Base-by-base conservation (phyloP, 2,797 vertebrate species). In the Sciurus carolinensis region DNA sequence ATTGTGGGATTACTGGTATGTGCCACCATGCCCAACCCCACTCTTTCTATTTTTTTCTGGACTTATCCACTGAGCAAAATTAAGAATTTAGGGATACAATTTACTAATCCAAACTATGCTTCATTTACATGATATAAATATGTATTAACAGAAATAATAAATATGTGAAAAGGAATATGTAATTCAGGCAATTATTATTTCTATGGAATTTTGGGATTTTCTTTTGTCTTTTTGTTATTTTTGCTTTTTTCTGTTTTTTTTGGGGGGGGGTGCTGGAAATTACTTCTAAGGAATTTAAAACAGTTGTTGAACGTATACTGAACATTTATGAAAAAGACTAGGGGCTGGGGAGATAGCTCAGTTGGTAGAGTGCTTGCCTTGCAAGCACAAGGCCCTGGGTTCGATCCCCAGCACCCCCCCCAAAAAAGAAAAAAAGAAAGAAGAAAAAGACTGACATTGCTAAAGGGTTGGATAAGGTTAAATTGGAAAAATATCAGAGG, bases 31-130 rank as follows among this genome's bases (percentile, higher is more conserved):
- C 22, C 57, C 8, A 59, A 24, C 7, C 3, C 4, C 17, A 82
- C 9, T 82, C n/a, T 83, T 59, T 84, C 20, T n/a, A 13, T 69
- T 26, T 94, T 57, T 92, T 57, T 92, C 59, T 83, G 30, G 17
- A 94, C 9, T 92, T 87, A 62, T 42, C 9, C 39, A 52, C 3
- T 72, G 13, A 10, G 14, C 57, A 72, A 72, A 77, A 11, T 64
- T 84, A 94, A 90, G 30, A 81, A 15, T 11, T 93, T 91, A 36
- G 24, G 64, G 36, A 90, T 47, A 84, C 36, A 83, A 83, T 69
- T 72, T 62, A 24, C 44, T 33, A 84, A 42, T 83, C 36, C 77
- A 89, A 87, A 30, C 4, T 12, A 47, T 76, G 7, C 1, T 91
- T 84, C 20, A 62, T 89, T 42, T 95, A 77, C 28, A 76, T 52